Evolutionary conservation across 2,888 invertebrate species (phyloP).

Genomic region (Brachypterus glaber): DNA sequence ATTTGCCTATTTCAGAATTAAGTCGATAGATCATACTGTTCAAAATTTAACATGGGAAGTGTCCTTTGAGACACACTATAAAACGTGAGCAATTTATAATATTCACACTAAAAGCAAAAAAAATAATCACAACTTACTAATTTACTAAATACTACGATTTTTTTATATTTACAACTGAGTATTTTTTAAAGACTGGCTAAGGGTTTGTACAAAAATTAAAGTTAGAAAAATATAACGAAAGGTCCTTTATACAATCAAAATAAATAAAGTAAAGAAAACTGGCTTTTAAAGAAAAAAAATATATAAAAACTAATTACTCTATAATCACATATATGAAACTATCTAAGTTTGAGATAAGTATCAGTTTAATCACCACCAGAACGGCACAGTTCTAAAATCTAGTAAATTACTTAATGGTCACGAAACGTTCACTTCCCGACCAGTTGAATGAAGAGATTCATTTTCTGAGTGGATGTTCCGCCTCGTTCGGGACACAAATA

Average conservation of each 20-base stretch:
- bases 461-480: constrained; percentile 69
- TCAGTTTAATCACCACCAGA: constrained; percentile 38
- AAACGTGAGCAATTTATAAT: constrained; percentile 35
- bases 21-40: too few species aligned
- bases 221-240: constrained; percentile 20
- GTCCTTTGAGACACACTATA: too few species aligned
- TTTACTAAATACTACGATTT: constrained; percentile 32
- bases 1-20: too few species aligned
- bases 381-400: constrained; percentile 36
- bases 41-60: too few species aligned
- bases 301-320: constrained; percentile 34
- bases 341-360: constrained; percentile 25
- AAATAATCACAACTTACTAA: constrained; percentile 34
- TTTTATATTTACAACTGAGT: constrained; percentile 37
- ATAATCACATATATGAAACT: constrained; percentile 38
- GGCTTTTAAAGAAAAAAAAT: constrained; percentile 30
- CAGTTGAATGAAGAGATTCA: constrained; percentile 47
- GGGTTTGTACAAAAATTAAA: constrained; percentile 20
- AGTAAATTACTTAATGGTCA: constrained; percentile 36
- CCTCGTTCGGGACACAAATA: constrained; percentile 68
- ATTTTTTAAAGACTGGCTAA: constrained; percentile 36
- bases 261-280: constrained; percentile 34
- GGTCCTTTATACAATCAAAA: constrained; percentile 23
- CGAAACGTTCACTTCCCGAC: constrained; percentile 34
- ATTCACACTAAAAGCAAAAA: constrained; percentile 31